phyloP scores from a whole-genome alignment of 1,140 invertebrate genomes.

The Latrodectus geometricus region DNA sequence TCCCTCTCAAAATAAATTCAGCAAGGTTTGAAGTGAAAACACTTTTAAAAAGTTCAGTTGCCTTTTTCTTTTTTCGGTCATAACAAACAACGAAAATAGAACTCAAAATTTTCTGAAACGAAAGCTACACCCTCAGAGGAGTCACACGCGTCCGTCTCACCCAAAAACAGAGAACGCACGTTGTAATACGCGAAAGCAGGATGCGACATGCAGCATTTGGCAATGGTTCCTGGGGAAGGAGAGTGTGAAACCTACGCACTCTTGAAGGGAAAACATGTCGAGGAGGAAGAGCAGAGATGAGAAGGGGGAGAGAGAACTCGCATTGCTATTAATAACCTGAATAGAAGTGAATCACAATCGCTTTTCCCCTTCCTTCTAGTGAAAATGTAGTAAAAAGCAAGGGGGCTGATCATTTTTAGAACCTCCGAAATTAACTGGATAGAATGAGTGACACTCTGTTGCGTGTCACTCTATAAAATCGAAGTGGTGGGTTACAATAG shows the following conservation, averaged over 20 bases:
- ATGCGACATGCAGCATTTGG: no score
- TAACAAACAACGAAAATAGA: not conserved
- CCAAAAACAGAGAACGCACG: no score
- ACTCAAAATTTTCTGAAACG: not conserved
- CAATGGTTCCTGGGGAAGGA: no score
- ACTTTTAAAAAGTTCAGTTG: not conserved
- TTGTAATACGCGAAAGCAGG: no score
- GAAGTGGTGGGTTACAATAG: constrained; percentile 22
- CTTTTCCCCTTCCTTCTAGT: not conserved
- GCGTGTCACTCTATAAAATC: not conserved
- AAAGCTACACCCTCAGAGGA: not conserved
- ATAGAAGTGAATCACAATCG: constrained; percentile 43
- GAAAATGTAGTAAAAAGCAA: constrained; percentile 15
- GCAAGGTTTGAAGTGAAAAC: no score
- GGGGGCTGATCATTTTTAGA: constrained; percentile 56
- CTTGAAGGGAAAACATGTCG: not conserved
- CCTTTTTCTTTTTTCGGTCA: not conserved
- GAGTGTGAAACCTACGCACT: not conserved
- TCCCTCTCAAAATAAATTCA: no score
- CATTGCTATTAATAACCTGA: constrained; percentile 53
- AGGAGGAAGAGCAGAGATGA: constrained; percentile 19
- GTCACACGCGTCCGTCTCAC: no score
- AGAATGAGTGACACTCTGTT: constrained; percentile 38
- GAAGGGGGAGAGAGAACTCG: not conserved
- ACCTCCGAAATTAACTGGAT: constrained; percentile 30